Evolutionary conservation across 2,888 invertebrate species (phyloP).

Genomic region (Sinopyrophorus schimmeli): DNA sequence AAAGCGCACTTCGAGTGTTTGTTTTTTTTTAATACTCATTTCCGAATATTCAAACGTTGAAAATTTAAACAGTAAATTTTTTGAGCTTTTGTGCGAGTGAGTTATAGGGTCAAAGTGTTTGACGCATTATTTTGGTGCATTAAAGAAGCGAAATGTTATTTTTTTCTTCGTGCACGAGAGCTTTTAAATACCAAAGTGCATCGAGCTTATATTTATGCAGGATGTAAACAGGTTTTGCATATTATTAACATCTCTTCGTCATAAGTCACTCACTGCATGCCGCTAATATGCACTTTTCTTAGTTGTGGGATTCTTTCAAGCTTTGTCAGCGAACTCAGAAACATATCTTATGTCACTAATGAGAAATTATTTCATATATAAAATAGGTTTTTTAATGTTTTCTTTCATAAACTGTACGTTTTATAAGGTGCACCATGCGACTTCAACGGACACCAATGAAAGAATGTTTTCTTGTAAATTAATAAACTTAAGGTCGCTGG

Average conservation of each 20-base stretch:
- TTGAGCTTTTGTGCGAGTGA: no score
- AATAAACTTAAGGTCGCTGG: constrained; percentile 12
- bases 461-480: constrained; percentile 13
- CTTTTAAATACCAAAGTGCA: constrained; percentile 15
- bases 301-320: constrained; percentile 35
- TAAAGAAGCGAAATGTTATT: no score
- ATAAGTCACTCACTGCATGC: constrained; percentile 42
- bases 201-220: constrained; percentile 19
- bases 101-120: no score
- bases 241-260: constrained; percentile 39
- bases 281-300: constrained; percentile 39
- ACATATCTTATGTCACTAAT: constrained; percentile 43
- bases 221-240: constrained; percentile 39
- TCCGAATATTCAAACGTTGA: no score
- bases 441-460: constrained; percentile 13
- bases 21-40: no score
- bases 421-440: constrained; percentile 17
- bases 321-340: constrained; percentile 40
- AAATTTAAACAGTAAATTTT: no score
- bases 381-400: constrained; percentile 22
- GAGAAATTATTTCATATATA: constrained; percentile 43
- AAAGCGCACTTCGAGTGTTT: no score
- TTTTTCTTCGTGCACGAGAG: constrained; percentile 13
- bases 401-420: constrained; percentile 22
- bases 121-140: no score